phyloP scores from a whole-genome alignment of 2,797 vertebrate species.

The Leptodactylus fallax region DNA sequence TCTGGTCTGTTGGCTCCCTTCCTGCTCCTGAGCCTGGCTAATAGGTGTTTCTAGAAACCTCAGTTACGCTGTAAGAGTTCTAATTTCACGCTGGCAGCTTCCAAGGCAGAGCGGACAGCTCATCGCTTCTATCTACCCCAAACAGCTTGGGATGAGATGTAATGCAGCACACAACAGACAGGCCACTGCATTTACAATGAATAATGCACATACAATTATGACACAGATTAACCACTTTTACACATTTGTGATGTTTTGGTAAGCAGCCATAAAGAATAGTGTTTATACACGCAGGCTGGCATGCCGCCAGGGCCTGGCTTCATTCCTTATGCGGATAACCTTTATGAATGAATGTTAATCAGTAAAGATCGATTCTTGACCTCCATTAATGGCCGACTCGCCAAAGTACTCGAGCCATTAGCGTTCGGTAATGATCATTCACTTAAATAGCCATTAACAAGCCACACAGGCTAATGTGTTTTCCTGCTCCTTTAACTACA shows the following conservation, averaged over 20 bases:
- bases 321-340: neutral
- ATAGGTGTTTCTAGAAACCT: slow-evolving; percentile 62
- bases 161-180: slow-evolving; percentile 38
- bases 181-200: slow-evolving; percentile 37
- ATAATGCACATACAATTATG: slow-evolving; percentile 57
- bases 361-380: slow-evolving; percentile 37
- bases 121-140: slow-evolving; percentile 59
- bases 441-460: slow-evolving; percentile 35
- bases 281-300: neutral
- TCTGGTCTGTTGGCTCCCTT: slow-evolving; percentile 45
- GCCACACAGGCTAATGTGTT: slow-evolving; percentile 31
- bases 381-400: slow-evolving; percentile 12
- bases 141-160: slow-evolving; percentile 62
- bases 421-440: slow-evolving; percentile 27
- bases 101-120: slow-evolving; percentile 43
- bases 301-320: neutral
- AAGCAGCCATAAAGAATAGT: slow-evolving; percentile 23
- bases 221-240: slow-evolving; percentile 49
- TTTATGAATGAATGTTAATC: slow-evolving; percentile 33
- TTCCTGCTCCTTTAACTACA: slow-evolving; percentile 11
- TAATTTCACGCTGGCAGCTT: slow-evolving; percentile 62
- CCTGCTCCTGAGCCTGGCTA: slow-evolving; percentile 48
- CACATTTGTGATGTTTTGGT: slow-evolving; percentile 34
- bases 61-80: slow-evolving; percentile 60
- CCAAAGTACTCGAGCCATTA: slow-evolving; percentile 45